phyloP scores from a whole-genome alignment of 2,797 vertebrate species.

The Phalloptychus januarius region DNA sequence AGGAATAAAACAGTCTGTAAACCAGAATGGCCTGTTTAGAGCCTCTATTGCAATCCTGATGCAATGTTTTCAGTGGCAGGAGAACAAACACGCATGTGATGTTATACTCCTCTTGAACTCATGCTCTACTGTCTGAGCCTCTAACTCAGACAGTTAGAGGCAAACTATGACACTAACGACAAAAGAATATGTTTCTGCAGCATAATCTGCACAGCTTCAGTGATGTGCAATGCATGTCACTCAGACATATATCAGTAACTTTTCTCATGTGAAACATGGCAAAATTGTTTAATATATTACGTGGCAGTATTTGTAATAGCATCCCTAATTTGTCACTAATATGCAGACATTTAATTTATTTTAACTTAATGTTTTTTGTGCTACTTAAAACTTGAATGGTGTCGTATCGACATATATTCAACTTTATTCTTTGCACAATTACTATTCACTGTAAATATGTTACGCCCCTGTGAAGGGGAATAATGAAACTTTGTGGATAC shows the following conservation, averaged over 20 bases:
- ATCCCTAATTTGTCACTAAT: background rate
- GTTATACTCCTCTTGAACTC: conserved; percentile 28
- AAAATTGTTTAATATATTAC: background rate
- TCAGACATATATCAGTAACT: background rate
- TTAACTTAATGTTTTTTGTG: background rate
- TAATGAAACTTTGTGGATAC: too few relatives aligned
- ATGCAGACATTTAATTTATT: background rate
- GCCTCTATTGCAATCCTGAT: conserved; percentile 33
- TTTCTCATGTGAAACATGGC: background rate
- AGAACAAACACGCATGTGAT: conserved; percentile 29
- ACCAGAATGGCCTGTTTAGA: conserved; percentile 9
- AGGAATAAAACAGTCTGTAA: background rate
- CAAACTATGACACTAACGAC: background rate
- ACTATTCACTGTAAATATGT: background rate
- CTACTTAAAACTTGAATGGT: background rate
- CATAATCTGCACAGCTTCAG: background rate
- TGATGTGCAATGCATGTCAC: background rate
- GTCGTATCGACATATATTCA: background rate
- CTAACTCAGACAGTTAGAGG: too few relatives aligned
- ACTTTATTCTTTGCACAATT: background rate
- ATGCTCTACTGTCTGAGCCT: conserved; percentile 3
- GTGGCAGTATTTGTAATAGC: background rate
- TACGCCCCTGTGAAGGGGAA: too few relatives aligned
- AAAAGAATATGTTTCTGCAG: conserved; percentile 13
- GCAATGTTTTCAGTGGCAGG: conserved; percentile 34